Conservation (phyloP, 2,888 invertebrate species). For the Philhelius pedissequus region DNA sequence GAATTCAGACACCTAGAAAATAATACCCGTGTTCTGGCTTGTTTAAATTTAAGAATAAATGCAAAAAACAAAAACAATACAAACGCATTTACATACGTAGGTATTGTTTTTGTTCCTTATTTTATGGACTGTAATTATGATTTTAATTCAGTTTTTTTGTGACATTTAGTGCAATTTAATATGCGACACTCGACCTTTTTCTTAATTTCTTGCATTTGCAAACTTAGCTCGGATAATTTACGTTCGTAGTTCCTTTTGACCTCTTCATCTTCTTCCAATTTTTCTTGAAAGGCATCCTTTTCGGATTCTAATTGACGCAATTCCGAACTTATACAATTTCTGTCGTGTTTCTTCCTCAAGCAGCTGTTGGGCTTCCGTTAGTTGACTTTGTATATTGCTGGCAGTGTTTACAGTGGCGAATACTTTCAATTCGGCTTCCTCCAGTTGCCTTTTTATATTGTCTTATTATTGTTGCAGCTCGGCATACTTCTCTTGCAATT, state of each 20-base stretch:
- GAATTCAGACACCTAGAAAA: too few species aligned
- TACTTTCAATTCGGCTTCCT: too few species aligned
- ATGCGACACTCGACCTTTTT: slow-evolving; percentile 97
- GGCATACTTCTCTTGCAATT: slow-evolving; percentile 89
- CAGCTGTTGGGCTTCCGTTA: slow-evolving; percentile 91
- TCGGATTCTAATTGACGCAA: slow-evolving; percentile 95
- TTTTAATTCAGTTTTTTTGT: too few species aligned
- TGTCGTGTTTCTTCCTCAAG: slow-evolving; percentile 97
- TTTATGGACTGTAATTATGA: too few species aligned
- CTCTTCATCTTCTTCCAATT: slow-evolving; percentile 96
- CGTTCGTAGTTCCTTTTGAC: too few species aligned
- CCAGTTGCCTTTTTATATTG: slow-evolving; percentile 86
- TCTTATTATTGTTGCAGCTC: slow-evolving; percentile 94
- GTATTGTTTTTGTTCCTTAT: too few species aligned
- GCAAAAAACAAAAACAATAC: too few species aligned
- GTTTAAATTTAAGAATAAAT: too few species aligned
- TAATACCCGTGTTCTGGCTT: too few species aligned
- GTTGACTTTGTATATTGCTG: slow-evolving; percentile 90
- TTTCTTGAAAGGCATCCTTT: slow-evolving; percentile 91
- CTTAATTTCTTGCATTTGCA: slow-evolving; percentile 89
- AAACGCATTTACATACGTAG: too few species aligned
- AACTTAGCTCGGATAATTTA: too few species aligned
- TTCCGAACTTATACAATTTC: slow-evolving; percentile 93
- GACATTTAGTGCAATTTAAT: too few species aligned
- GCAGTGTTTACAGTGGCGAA: slow-evolving; percentile 92